These are phyloP conservation scores for Caenorhabditis sp. DNA, from an alignment of 2,888 invertebrate species.

Conservation along the genomic window DNA sequence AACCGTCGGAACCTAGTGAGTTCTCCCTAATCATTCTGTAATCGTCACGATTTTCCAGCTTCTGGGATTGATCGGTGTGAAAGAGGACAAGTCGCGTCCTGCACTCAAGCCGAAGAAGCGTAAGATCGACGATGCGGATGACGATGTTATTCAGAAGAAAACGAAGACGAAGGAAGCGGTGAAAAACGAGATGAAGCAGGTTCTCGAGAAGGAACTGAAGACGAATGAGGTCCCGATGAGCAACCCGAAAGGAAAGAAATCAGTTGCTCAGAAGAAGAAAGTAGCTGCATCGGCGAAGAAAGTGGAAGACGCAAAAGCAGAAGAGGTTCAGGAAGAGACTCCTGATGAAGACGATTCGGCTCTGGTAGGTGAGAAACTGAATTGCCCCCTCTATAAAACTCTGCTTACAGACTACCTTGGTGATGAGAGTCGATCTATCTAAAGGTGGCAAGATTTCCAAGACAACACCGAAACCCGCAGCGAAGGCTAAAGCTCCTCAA, in stretches of 20 bases:
- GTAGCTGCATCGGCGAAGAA: background rate
- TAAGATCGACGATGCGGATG: conserved; percentile 43
- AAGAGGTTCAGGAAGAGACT: background rate
- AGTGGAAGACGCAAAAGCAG: background rate
- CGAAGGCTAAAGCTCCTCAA: background rate
- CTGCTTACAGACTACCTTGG: conserved; percentile 32
- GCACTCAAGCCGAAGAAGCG: conserved; percentile 47
- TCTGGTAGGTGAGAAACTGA: background rate
- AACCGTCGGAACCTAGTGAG: conserved; percentile 52
- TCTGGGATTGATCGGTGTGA: conserved; percentile 52
- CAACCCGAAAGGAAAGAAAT: conserved; percentile 3
- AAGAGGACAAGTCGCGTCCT: conserved; percentile 51
- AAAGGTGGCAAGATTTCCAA: conserved; percentile 49
- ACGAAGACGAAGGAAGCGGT: conserved; percentile 20
- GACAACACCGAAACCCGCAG: background rate
- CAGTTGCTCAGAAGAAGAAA: background rate
- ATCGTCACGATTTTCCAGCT: conserved; percentile 59
- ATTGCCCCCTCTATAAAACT: background rate
- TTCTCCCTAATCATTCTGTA: background rate
- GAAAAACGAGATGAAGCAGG: conserved; percentile 25
- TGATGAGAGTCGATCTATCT: conserved; percentile 54
- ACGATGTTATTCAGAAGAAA: conserved; percentile 16
- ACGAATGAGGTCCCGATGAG: conserved; percentile 22
- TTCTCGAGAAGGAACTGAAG: conserved; percentile 31
- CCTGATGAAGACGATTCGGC: conserved; percentile 6